Conservation (phyloP, 2,113 vertebrate genomes). For the Bubo scandiacus region DNA sequence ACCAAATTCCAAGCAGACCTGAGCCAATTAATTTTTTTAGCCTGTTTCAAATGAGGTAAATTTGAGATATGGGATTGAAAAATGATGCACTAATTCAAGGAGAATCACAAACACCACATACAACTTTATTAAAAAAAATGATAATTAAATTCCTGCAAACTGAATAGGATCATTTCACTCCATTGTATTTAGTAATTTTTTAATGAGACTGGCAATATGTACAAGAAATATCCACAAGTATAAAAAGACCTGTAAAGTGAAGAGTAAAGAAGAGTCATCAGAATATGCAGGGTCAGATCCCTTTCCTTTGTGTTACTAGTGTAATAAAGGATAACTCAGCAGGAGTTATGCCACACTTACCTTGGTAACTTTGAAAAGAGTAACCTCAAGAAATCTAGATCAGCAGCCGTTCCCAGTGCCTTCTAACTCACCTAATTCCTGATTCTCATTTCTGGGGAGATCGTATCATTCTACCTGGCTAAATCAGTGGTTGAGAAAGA, state of each 20-base stretch:
- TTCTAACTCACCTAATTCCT: not conserved
- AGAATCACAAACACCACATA: not conserved
- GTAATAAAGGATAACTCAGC: not conserved
- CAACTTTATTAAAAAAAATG: not conserved
- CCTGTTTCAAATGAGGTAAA: not conserved
- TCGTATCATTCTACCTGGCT: accelerated
- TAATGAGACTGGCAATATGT: not conserved
- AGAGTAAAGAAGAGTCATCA: not conserved
- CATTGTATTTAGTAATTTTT: not conserved
- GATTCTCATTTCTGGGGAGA: not conserved
- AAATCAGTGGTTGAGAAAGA: not conserved
- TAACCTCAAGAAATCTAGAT: not conserved
- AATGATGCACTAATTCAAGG: not conserved
- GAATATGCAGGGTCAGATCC: not conserved
- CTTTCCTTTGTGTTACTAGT: not conserved
- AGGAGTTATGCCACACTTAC: not conserved
- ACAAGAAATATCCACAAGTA: not conserved
- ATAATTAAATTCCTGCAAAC: not conserved
- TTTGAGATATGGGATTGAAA: not conserved
- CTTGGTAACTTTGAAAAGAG: not conserved
- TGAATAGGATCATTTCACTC: not conserved
- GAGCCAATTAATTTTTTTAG: not conserved
- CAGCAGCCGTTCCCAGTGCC: not conserved
- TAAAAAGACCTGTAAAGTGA: not conserved
- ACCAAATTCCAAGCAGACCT: not conserved